Evolutionary conservation across 2,797 vertebrate genomes (phyloP), one percentile per base, ranked within the genome.

Genomic region (Pangasius djambal): DNA sequence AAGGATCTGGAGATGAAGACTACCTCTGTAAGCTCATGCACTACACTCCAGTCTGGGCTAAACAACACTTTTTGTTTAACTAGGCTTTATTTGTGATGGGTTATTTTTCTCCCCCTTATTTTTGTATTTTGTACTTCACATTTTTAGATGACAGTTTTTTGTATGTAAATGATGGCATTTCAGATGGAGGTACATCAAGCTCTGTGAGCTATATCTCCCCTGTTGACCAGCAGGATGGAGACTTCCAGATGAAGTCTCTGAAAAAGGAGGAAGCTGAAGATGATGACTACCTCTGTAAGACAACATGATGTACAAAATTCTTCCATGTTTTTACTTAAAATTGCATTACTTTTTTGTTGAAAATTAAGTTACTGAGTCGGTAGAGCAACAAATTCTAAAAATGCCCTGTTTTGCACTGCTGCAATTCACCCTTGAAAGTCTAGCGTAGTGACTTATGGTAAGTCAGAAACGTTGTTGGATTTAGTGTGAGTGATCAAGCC

Each of bases 181-280:
- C 40, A 75, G 75, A n/a, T 78, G 75, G 75, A 78, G 48, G 28
- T 48, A 31, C 25, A 78, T 50, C 75, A 15, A 78, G 12, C 28
- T 78, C 75, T 78, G 25, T 48, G 28, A 31, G 44, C 22, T 16
- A 12, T 15, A n/a, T 44, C 40, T 5, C 74, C 22, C 10, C 22
- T 28, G 25, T 12, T 77, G 74, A 50, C 15, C 44, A 25, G 12
- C 74, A 77, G 74, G 25, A 50, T 77, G 44, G 25, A 77, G 74
- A 77, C 12, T 48, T 77, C 22, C 74, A 28, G 22, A 77, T 44
- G 74, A 77, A 77, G 74, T 18, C 44, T 44, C 9, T 77, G 50
- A 77, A 48, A 77, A 50, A 44, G 44, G 74, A 77, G 40, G 74
- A 77, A 77, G 44, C 40, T 77, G 22, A 77, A 50, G 74, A 77